These are phyloP conservation scores for Unio delphinus DNA, from an alignment of 2,888 invertebrate species.

Conservation along the genomic window DNA sequence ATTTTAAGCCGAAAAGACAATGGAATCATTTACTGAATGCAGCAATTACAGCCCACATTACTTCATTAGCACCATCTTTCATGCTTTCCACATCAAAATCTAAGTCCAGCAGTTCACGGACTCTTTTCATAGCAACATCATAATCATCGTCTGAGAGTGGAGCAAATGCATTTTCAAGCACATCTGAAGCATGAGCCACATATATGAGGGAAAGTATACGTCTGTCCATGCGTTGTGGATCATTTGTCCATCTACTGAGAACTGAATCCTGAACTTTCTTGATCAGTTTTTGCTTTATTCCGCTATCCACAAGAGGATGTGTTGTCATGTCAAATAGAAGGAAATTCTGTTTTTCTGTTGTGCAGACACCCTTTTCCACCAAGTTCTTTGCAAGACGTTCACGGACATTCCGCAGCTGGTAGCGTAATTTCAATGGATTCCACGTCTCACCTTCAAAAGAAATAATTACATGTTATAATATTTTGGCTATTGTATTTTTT, in stretches of 20 bases:
- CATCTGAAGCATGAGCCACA: conserved; percentile 97
- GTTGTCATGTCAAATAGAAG: conserved; percentile 99
- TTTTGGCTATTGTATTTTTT: too few relatives aligned
- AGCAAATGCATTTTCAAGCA: conserved; percentile 99
- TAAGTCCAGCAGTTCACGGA: conserved; percentile 93
- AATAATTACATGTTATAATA: conserved; percentile 7
- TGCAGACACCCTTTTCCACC: conserved; percentile 98
- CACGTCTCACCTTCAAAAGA: conserved; percentile 90
- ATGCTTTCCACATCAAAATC: conserved; percentile 97
- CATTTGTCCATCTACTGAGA: conserved; percentile 93
- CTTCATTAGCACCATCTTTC: conserved; percentile 81
- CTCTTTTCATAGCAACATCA: conserved; percentile 97
- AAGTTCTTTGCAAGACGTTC: conserved; percentile 99
- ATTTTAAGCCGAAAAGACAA: too few relatives aligned
- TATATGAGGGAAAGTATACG: conserved; percentile 93
- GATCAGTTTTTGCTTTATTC: conserved; percentile 94
- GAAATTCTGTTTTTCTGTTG: conserved; percentile 99
- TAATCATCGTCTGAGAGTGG: conserved; percentile 96
- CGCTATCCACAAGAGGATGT: conserved; percentile 96
- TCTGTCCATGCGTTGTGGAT: conserved; percentile 97
- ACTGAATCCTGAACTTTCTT: conserved; percentile 97
- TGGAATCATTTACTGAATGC: conserved; percentile 90
- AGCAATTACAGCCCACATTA: conserved; percentile 99
- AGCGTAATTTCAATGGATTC: conserved; percentile 98
- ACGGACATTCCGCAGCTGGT: conserved; percentile 98